Evolutionary conservation across 2,888 invertebrate genomes (phyloP), one percentile per base, ranked within the genome.

Genomic region (Drosophila aldrichi): DNA sequence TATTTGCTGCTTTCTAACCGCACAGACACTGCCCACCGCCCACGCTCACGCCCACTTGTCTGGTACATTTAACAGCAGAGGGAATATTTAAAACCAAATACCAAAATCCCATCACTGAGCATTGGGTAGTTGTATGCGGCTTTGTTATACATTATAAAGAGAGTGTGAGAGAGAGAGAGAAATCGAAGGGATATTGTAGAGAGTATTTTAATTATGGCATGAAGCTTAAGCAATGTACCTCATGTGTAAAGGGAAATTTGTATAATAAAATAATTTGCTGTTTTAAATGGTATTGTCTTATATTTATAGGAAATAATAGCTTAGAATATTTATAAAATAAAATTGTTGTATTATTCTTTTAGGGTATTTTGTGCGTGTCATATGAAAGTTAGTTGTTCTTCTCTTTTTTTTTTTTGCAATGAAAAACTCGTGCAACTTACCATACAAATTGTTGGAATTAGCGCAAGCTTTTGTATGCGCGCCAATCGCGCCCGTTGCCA

Each of bases 1-100:
- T 88, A 88, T 79, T 81, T 79, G 32, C 67, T 74, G 75, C 88
- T 83, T 88, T 86, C 89, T 80, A 83, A 82, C 86, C 75, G 75
- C 70, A 79, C 29, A 25, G 46, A 63, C 75, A 34, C 29, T 29
- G 18, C 44, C 51, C 75, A 41, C 36, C 25, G 18, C 48, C 51
- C 82, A n/a, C 18, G n/a, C 40, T 46, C 82, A 51, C 72, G 73
- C 44, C 51, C 82, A 51, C 68, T 77, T 71, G 43, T 43, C 74
- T 81, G 84, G 62, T 77, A 84, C 81, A 84, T 83, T 84, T 77
- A 87, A 83, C 84, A 61, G 52, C 52, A 40, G 52, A 46, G 60
- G 34, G 59, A 59, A 38, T 61, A 70, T 49, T 54, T 18, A 32
- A 62, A 67, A 38, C 69, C 22, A 41, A 67, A 73, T 40, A 59